Conservation (phyloP, 2,113 vertebrate genomes). For the Atractosteus spatula region DNA sequence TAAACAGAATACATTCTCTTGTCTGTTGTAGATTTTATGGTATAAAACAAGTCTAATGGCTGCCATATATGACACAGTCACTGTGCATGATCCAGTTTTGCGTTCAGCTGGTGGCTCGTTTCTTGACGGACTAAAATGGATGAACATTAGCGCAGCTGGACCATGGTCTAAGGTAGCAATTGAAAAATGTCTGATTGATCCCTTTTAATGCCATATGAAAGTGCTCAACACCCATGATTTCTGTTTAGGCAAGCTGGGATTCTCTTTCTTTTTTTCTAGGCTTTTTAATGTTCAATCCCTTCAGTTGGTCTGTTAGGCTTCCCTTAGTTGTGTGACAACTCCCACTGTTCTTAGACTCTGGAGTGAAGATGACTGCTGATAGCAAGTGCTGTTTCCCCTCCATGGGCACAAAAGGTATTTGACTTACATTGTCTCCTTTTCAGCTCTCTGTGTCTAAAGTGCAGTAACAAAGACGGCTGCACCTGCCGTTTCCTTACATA, state of each 20-base stretch:
- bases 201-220: neutral
- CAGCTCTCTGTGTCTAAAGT: slow-evolving; percentile 39
- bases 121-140: no score
- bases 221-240: neutral
- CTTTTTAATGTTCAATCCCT: slow-evolving; percentile 45
- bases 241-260: slow-evolving; percentile 1
- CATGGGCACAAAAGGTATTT: slow-evolving; percentile 49
- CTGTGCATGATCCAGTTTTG: no score
- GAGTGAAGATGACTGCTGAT: slow-evolving; percentile 62
- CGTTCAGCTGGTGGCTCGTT: no score
- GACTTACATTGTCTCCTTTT: slow-evolving; percentile 56
- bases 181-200: no score
- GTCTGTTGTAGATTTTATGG: no score
- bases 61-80: no score
- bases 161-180: no score
- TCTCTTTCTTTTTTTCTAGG: slow-evolving; percentile 45
- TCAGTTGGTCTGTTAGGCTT: slow-evolving; percentile 62
- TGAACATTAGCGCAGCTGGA: no score
- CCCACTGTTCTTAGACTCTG: slow-evolving; percentile 55
- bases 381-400: slow-evolving; percentile 46
- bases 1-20: no score
- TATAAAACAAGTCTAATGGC: no score
- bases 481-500: slow-evolving; percentile 51
- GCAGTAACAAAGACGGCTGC: slow-evolving; percentile 50
- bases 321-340: slow-evolving; percentile 56